Evolutionary conservation across 2,888 invertebrate species (phyloP), one percentile per base, ranked within the genome.

Genomic region (Aethes cnicana): DNA sequence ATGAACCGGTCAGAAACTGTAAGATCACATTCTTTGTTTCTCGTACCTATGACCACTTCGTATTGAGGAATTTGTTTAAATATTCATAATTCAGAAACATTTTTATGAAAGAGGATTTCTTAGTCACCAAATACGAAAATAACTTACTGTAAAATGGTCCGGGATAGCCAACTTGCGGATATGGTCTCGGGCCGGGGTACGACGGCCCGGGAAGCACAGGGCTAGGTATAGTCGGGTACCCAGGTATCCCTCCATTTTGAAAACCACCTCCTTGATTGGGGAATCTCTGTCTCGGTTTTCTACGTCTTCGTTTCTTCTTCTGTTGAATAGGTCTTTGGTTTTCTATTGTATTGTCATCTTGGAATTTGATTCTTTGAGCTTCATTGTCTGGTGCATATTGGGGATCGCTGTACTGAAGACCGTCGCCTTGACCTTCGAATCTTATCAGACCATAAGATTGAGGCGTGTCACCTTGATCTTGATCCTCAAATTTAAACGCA

Each of bases 231-330:
- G 3, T 23, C 16, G 26, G 14, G 4, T 11, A 1, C 12, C 48
- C 42, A 0, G 35, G 21, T 12, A 43, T 23, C 1, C 4, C 28
- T 11, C 28, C 36, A 39, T 23, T 23, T 9, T 39, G 39, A 6
- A 4, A 26, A 18, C 42, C 23, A 4, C 30, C 26, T 16, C 4
- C 23, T 14, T 21, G 30, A 41, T 32, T 33, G 2, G 36, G 42
- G 18, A 33, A 37, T 32, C 30, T 37, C 18, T 36, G 14, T 26
- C 18, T 56, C 23, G 47, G 46, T 26, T 23, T 65, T 35, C 76
- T 68, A 3, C 74, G 71, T 23, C 72, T 68, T 26, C 69, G 69
- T 53, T 65, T 79, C 37, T 66, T 74, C 26, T 71, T 70, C 36
- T 66, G 62, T 0, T 39, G 26, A 8, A 50, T 44, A 21, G 48